Evolutionary conservation across 1,140 invertebrate genomes (phyloP), one percentile per base, ranked within the genome.

Genomic region (Tetramorium alpestre): DNA sequence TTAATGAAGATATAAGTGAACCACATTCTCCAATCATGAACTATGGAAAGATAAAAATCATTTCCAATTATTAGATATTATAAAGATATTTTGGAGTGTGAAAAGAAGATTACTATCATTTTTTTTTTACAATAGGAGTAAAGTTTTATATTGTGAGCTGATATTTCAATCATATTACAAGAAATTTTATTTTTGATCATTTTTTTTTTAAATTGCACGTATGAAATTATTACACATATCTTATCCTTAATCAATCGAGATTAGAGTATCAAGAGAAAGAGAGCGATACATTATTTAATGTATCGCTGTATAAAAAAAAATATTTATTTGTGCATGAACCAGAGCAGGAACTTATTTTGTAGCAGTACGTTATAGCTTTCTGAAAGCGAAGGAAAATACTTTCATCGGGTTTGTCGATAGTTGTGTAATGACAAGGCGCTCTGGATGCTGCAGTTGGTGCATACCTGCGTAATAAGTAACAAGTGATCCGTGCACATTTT

Each of bases 21-120:
- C 88, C 72, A 44, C 72, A 60, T 86, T 91, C 85, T 89, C 82
- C 76, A 88, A 86, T 92, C 82, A 86, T 90, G 87, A 90, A 92
- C 89, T 84, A 4, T 33, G 3, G 33, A 33, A 33, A 33, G 33
- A 33, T 33, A 0, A 33, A 33, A 77, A 44, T 88, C 25, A 44
- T 86, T 88, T 64, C 60, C 41, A 73, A 38, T 38, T 60, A 33
- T 33, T 33, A 33, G 28, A 33, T 33, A 33, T 33, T 33, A 65
- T 81, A 81, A 88, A 78, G 85, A 90, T 22, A n/a, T 88, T 80
- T 86, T 78, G 5, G 5, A 41, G 47, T n/a, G 41, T 49, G 47
- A 73, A 62, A 49, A 54, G 38, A 38, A 65, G 28, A 87, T 87
- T 82, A 70, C n/a, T 54, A n/a, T 85, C 67, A 80, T 80, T 67